Base-by-base conservation (phyloP, 2,113 vertebrate species). In the Oncorhynchus gorbuscha region DNA sequence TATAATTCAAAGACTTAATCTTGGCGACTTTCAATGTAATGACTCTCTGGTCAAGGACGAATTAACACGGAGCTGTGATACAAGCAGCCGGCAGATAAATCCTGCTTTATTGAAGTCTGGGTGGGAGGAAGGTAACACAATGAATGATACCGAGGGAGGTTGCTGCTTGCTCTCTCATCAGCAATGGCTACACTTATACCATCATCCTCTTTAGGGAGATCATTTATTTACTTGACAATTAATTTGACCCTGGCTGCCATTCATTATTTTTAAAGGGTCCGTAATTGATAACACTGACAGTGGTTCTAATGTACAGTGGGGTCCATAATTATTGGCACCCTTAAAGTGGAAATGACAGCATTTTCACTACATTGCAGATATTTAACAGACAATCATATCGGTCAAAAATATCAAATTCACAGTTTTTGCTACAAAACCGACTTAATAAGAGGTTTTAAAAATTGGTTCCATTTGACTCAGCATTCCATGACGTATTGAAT, bases 211-310 rank as follows among this genome's bases (percentile, higher is more conserved):
- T n/a, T 49, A 58, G 73, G 71, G 30, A 68, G 51, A 65, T 35
- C 28, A 76, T 84, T 81, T 79, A 71, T 85, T 82, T 83, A 61
- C 77, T 74, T 83, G 79, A 64, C 86, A 86, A 83, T 83, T 84
- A 69, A 69, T 5, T 28, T 24, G 48, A 35, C 70, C 39, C 79
- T 75, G 70, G 61, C 61, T 26, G 39, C 48, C 18, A 26, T 72
- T 28, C 9, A 55, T 49, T 80, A 80, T 75, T 85, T 82, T 82
- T 73, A 76, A 79, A 62, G 51, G 28, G 69, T 16, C 28, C 13
- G 39, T 72, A 65, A 74, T 48, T 26, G 28, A 77, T 72, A 28
- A 9, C 66, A 30, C 73, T 79, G 76, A 61, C 73, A 68, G 20
- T 45, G 32, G 65, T 65, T 58, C 28, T 74, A 32, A 48, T 73